Evolutionary conservation across 2,888 invertebrate species (phyloP), one percentile per base, ranked within the genome.

Genomic region (Eurois occulta): DNA sequence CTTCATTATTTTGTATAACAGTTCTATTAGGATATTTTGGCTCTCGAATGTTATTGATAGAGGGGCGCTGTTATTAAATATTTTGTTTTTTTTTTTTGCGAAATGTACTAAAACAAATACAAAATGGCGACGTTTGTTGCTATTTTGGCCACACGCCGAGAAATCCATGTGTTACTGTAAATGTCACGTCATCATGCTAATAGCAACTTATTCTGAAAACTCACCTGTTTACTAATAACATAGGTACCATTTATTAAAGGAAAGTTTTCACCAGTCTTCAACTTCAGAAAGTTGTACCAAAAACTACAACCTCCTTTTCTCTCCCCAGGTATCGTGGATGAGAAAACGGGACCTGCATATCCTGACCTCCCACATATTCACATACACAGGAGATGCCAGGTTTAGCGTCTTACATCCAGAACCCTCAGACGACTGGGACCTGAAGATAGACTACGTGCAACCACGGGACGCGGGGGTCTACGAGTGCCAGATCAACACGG

Each of bases 401-500:
- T 99, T 99, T 96, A 98, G 98, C 90, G 98, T 98, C 3, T 97
- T 98, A 35, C 99, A 99, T 93, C 98, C 98, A 0, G 98, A 98
- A 86, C 98, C 98, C 16, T 98, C 98, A 38, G 98, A 99, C 93
- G 98, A 99, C 94, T 99, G 98, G 98, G 98, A 98, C 94, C 97
- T 99, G 86, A 97, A 97, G 94, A 98, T 99, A 85, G 98, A 98
- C 92, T 98, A 98, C 94, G 98, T 98, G 28, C 98, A 99, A 95
- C 97, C 98, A 69, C 95, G 98, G 41, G 98, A 99, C 93, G 98
- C 98, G 3, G 98, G 98, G 13, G 98, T 98, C 81, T 98, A 98
- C 96, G 98, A 98, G 95, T 98, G 98, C 91, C 98, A 98, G 97
- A 98, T 99, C 88, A 99, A 99, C 95, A 99, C 98, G 0, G 98